phyloP scores from a whole-genome alignment of 2,113 vertebrate genomes.

The Thermophis baileyi region DNA sequence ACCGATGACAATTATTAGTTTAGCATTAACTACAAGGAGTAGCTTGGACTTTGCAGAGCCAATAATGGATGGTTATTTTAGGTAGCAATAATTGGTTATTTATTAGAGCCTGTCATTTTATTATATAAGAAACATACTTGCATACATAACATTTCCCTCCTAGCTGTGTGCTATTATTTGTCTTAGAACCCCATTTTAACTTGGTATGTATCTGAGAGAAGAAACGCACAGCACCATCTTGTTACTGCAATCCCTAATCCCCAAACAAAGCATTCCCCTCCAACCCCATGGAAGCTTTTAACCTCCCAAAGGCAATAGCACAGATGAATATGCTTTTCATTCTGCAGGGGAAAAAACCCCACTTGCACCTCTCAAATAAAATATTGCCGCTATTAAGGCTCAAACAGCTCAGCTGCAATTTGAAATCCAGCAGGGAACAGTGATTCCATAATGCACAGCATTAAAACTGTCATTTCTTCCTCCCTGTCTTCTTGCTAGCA shows the following conservation, averaged over 20 bases:
- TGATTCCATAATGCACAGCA: slow-evolving; percentile 39
- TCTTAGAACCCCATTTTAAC: background rate
- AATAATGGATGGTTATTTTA: background rate
- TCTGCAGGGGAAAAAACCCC: background rate
- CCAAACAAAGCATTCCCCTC: background rate
- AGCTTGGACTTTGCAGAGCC: background rate
- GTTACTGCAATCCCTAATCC: background rate
- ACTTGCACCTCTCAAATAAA: background rate
- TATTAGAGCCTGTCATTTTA: background rate
- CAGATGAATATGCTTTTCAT: background rate
- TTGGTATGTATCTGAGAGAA: background rate
- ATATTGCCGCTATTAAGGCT: background rate
- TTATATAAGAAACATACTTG: background rate
- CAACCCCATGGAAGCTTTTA: background rate
- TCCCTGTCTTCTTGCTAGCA: slow-evolving; percentile 22
- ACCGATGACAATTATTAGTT: background rate
- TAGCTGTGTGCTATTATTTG: background rate
- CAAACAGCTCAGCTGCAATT: slow-evolving; percentile 31
- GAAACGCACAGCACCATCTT: background rate
- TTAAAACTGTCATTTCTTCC: slow-evolving; percentile 13
- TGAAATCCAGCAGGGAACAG: slow-evolving; percentile 17
- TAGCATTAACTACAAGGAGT: background rate
- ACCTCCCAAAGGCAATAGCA: background rate
- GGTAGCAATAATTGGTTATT: background rate
- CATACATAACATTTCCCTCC: background rate